phyloP scores from a whole-genome alignment of 2,113 vertebrate species.

The Lamprotornis superbus region DNA sequence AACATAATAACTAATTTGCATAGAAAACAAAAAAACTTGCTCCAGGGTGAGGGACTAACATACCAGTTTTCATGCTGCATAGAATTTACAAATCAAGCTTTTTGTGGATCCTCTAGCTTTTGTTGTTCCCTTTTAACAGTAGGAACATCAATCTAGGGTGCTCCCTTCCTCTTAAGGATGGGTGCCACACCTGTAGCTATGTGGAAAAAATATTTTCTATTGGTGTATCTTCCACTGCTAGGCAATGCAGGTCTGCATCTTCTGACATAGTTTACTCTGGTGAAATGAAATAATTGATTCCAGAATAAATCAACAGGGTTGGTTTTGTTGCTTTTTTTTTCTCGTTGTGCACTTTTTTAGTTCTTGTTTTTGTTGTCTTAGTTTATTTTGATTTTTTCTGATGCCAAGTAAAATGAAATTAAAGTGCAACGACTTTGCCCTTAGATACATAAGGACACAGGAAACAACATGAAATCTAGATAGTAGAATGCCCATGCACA shows the following conservation, averaged over 20 bases:
- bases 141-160: too few species aligned
- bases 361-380: not conserved
- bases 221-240: not conserved
- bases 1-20: too few species aligned
- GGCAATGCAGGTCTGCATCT: not conserved
- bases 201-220: not conserved
- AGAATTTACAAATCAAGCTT: not conserved
- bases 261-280: not conserved
- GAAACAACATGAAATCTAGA: not conserved
- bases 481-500: not conserved
- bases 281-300: not conserved
- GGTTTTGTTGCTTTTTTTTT: not conserved
- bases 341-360: fast-evolving
- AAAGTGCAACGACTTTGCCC: not conserved
- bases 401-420: not conserved
- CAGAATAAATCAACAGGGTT: not conserved
- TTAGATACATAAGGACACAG: not conserved
- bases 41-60: not conserved
- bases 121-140: not conserved
- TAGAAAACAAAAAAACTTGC: not conserved
- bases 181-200: not conserved
- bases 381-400: not conserved
- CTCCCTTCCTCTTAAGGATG: not conserved
- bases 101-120: not conserved
- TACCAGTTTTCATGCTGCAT: too few species aligned